These are phyloP conservation scores for Morpho helenor DNA, from an alignment of 2,888 invertebrate species.

Conservation along the genomic window DNA sequence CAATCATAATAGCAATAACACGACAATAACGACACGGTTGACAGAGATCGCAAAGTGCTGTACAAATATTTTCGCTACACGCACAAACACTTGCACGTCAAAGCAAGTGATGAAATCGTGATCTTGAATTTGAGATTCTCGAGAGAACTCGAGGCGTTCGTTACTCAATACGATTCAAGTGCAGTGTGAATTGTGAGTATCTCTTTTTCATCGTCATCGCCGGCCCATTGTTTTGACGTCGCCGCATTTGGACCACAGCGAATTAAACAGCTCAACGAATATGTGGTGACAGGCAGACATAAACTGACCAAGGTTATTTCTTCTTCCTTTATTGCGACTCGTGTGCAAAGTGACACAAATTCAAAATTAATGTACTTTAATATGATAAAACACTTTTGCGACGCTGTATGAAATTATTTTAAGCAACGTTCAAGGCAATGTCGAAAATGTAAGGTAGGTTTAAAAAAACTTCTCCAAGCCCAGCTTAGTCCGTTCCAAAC, in stretches of 20 bases:
- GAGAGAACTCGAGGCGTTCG: conserved; percentile 21
- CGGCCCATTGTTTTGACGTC: conserved; percentile 33
- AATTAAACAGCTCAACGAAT: conserved; percentile 29
- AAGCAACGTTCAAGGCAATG: conserved; percentile 3
- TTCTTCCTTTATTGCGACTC: conserved; percentile 9
- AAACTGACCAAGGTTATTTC: conserved; percentile 30
- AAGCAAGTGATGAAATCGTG: conserved; percentile 34
- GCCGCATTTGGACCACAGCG: conserved; percentile 33
- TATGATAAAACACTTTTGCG: neutral
- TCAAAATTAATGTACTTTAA: conserved; percentile 4
- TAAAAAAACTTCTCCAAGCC: no score
- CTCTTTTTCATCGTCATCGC: conserved; percentile 27
- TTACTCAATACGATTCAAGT: conserved; percentile 21
- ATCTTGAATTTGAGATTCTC: conserved; percentile 34
- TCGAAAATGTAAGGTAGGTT: no score
- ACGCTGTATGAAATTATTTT: conserved; percentile 13
- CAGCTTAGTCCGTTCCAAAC: no score
- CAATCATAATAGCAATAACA: conserved; percentile 13
- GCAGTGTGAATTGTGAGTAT: conserved; percentile 17
- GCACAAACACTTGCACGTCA: conserved; percentile 40
- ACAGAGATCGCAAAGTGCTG: conserved; percentile 44
- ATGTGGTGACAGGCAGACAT: conserved; percentile 24
- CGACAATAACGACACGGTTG: conserved; percentile 32
- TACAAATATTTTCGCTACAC: conserved; percentile 53
- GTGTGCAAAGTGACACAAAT: conserved; percentile 1